Percentiles rank a stretch among this genome's conserved stretches.
phyloP scores from a whole-genome alignment of 2,797 vertebrate genomes.

The Tragopan temminckii region DNA sequence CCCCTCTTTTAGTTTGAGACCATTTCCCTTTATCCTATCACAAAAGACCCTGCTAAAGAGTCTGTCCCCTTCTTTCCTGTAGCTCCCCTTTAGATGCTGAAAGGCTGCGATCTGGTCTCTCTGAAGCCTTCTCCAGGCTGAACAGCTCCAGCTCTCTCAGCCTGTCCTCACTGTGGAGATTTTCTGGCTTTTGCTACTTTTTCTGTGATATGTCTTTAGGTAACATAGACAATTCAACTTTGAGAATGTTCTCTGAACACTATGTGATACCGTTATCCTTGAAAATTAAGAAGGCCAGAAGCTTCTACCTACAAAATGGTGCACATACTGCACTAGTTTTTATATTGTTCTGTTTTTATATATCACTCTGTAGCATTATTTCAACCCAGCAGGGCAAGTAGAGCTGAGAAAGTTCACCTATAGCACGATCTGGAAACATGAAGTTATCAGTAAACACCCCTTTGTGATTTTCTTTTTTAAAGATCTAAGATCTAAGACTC shows the following conservation, averaged over 20 bases:
- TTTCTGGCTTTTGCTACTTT: background rate
- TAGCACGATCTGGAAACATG: background rate
- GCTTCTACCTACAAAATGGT: background rate
- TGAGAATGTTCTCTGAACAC: background rate
- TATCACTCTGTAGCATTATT: background rate
- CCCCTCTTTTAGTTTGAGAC: background rate
- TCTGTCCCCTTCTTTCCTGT: background rate
- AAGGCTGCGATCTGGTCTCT: background rate
- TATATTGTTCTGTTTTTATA: background rate
- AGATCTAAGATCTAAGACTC: background rate
- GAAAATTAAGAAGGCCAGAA: background rate
- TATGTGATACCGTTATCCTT: background rate
- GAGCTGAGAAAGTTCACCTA: background rate
- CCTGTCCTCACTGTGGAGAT: too few species aligned
- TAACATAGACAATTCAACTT: background rate
- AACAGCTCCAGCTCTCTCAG: background rate
- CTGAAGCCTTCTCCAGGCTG: background rate
- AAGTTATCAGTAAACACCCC: background rate
- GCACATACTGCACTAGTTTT: background rate
- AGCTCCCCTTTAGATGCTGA: background rate
- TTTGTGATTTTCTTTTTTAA: background rate
- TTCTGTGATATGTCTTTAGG: background rate
- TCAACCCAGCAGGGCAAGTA: conserved; percentile 9
- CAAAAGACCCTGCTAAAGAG: background rate
- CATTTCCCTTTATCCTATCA: background rate